Evolutionary conservation across 1,140 invertebrate species (phyloP).

Genomic region (Brachionus angularis): DNA sequence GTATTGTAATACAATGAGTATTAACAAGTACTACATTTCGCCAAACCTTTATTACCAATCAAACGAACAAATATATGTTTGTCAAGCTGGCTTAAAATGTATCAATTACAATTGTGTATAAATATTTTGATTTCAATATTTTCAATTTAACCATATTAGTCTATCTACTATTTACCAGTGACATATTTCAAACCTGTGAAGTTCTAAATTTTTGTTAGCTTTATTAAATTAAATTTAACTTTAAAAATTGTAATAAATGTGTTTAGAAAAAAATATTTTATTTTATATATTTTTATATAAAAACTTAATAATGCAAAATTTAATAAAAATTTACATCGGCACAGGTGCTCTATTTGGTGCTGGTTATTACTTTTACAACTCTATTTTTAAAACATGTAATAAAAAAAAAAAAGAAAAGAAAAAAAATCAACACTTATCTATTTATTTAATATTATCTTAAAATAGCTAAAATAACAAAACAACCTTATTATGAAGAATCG

Average conservation of each 20-base stretch:
- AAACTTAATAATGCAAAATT: constrained; percentile 24
- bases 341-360: background rate
- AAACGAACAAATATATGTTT: constrained; percentile 18
- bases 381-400: background rate
- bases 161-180: no score
- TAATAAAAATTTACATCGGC: background rate
- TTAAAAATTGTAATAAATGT: no score
- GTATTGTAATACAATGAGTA: constrained; percentile 31
- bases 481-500: background rate
- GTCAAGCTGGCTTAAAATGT: constrained; percentile 7
- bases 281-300: no score
- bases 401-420: background rate
- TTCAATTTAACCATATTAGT: no score
- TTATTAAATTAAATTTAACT: no score
- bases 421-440: background rate
- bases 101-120: constrained; percentile 3
- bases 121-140: no score
- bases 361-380: constrained; percentile 5
- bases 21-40: background rate
- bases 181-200: no score
- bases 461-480: constrained; percentile 19
- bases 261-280: no score
- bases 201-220: no score
- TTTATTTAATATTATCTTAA: background rate
- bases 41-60: background rate